These are phyloP conservation scores for Motacilla tschutschensis DNA, from an alignment of 2,113 vertebrate genomes.

Conservation along the genomic window DNA sequence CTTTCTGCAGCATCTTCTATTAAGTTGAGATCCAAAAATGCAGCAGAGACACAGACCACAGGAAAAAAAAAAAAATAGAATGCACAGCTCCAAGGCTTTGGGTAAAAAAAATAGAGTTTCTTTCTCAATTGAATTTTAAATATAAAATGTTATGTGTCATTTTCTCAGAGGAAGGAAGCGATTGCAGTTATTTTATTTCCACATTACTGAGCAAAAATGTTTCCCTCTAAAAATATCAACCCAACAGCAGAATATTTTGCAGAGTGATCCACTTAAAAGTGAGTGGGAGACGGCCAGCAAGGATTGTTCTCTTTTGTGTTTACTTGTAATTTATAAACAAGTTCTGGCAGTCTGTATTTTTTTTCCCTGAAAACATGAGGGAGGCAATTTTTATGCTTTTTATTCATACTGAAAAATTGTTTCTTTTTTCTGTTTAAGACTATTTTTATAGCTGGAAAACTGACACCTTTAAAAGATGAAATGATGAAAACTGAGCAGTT, in stretches of 20 bases:
- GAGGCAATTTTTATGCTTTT: background rate
- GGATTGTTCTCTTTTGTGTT: background rate
- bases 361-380: background rate
- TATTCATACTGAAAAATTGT: background rate
- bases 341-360: background rate
- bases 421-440: background rate
- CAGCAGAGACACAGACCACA: background rate
- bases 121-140: slow-evolving; percentile 7
- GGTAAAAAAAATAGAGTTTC: background rate
- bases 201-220: background rate
- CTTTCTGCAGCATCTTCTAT: background rate
- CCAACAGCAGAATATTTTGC: background rate
- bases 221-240: slow-evolving; percentile 15
- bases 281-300: background rate
- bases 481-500: background rate
- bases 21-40: background rate
- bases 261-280: background rate
- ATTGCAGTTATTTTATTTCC: slow-evolving; percentile 11
- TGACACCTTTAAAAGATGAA: background rate
- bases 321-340: background rate
- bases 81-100: background rate
- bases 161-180: slow-evolving; percentile 8
- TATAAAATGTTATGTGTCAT: background rate
- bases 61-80: background rate
- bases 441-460: background rate